These are phyloP conservation scores for Ophraella communa DNA, from an alignment of 2,888 invertebrate genomes.

Conservation along the genomic window DNA sequence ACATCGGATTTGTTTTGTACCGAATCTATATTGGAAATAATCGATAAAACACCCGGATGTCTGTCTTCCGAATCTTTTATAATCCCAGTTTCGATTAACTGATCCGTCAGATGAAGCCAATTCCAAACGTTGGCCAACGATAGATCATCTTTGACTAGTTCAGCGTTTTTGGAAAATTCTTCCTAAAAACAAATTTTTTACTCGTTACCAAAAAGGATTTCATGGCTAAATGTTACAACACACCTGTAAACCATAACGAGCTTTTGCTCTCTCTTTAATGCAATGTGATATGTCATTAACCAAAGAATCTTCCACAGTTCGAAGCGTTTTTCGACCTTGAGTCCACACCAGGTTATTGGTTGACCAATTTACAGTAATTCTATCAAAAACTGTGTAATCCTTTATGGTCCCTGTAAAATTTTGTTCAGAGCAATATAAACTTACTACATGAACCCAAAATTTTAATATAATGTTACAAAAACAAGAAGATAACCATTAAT, in stretches of 20 bases:
- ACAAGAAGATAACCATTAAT: too few relatives aligned
- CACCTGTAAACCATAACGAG: conserved; percentile 83
- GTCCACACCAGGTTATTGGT: conserved; percentile 78
- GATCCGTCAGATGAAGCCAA: conserved; percentile 77
- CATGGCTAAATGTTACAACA: too few relatives aligned
- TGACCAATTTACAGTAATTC: conserved; percentile 84
- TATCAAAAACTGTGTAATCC: conserved; percentile 81
- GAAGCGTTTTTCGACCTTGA: conserved; percentile 71
- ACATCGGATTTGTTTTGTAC: conserved; percentile 66
- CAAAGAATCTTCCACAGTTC: conserved; percentile 65
- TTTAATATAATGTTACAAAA: too few relatives aligned
- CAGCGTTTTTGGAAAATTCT: conserved; percentile 81
- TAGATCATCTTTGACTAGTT: conserved; percentile 77
- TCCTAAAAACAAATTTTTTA: conserved; percentile 62
- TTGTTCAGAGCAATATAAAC: too few relatives aligned
- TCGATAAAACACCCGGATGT: conserved; percentile 69
- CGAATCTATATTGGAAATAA: conserved; percentile 63
- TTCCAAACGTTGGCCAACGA: conserved; percentile 83
- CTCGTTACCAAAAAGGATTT: too few relatives aligned
- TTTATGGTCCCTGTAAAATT: conserved; percentile 65
- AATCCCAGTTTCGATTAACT: conserved; percentile 71
- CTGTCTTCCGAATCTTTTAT: conserved; percentile 65
- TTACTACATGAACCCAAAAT: too few relatives aligned
- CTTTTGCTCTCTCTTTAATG: conserved; percentile 74
- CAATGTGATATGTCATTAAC: conserved; percentile 73